phyloP scores from a whole-genome alignment of 2,113 vertebrate species.

The Centropus bengalensis region DNA sequence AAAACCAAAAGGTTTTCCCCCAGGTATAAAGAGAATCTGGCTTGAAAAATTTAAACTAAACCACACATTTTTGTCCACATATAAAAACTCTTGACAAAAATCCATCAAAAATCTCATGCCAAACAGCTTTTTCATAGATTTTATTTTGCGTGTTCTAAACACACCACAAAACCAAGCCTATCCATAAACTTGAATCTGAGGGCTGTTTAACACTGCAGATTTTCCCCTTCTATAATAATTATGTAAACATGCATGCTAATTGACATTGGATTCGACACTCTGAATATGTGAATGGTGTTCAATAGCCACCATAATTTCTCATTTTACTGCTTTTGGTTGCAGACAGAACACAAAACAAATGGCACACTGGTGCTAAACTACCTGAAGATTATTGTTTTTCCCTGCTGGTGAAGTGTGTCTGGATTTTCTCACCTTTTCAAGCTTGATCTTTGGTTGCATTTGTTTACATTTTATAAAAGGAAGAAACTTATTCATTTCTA shows the following conservation, averaged over 20 bases:
- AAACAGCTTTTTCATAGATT: conserved; percentile 6
- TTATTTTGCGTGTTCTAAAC: conserved; percentile 23
- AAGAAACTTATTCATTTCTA: conserved; percentile 30
- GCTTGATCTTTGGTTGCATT: neutral
- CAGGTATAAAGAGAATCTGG: neutral
- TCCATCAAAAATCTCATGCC: neutral
- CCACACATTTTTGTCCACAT: neutral
- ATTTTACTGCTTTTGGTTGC: conserved; percentile 32
- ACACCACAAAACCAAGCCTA: conserved; percentile 62
- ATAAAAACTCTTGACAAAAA: neutral
- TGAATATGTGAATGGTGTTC: conserved; percentile 45
- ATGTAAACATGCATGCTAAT: conserved; percentile 56
- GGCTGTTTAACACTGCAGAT: conserved; percentile 65
- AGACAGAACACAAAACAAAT: neutral
- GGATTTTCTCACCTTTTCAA: conserved; percentile 22
- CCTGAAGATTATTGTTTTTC: neutral
- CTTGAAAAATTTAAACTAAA: neutral
- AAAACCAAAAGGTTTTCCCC: neutral
- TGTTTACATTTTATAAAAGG: conserved; percentile 21
- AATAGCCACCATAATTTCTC: conserved; percentile 57
- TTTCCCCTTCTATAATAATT: conserved; percentile 71
- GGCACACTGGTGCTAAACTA: rapidly evolving
- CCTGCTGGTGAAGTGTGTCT: neutral
- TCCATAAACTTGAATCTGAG: conserved; percentile 36
- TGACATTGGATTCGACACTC: conserved; percentile 8